phyloP scores from a whole-genome alignment of 2,113 vertebrate species.

The Coptodon rendalli region DNA sequence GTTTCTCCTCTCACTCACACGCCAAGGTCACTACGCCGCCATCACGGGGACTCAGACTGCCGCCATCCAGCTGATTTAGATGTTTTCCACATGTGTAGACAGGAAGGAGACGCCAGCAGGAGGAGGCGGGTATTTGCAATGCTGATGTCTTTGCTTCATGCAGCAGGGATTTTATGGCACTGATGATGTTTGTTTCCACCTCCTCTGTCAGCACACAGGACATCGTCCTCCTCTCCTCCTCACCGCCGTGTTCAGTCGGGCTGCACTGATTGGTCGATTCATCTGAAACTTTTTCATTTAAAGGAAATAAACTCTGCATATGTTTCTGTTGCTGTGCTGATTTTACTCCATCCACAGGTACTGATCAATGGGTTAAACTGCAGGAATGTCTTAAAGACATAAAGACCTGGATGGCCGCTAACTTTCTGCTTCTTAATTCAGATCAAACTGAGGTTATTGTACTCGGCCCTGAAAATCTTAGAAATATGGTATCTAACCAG shows the following conservation, averaged over 20 bases:
- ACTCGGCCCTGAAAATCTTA: background rate
- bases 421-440: background rate
- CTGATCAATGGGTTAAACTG: background rate
- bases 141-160: slow-evolving; percentile 26
- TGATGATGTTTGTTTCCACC: slow-evolving; percentile 7
- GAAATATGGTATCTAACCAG: accelerated
- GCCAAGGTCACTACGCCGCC: background rate
- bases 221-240: background rate
- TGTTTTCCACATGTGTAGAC: background rate
- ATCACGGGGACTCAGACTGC: background rate
- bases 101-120: background rate
- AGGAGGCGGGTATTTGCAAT: slow-evolving; percentile 1
- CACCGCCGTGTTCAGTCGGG: background rate
- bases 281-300: background rate
- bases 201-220: background rate
- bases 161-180: background rate
- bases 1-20: background rate
- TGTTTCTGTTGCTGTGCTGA: background rate
- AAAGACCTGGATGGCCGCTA: background rate
- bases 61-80: background rate
- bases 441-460: accelerated
- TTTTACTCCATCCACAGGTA: background rate
- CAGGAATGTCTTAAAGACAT: background rate
- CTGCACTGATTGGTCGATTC: background rate
- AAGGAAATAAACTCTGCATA: background rate